These are phyloP conservation scores for Sisor rabdophorus DNA, from an alignment of 2,113 vertebrate genomes.

Conservation along the genomic window DNA sequence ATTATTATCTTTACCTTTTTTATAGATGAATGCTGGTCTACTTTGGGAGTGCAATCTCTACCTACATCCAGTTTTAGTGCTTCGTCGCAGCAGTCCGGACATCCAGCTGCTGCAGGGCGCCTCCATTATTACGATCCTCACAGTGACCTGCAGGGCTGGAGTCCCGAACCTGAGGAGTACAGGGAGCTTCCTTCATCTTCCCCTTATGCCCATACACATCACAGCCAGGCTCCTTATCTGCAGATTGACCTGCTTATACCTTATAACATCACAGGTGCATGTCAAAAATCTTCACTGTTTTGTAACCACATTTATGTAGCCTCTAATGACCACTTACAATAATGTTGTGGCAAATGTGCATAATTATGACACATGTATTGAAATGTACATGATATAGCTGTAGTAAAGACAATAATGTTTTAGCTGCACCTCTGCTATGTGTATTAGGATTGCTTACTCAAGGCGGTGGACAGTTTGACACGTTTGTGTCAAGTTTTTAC, in stretches of 20 bases:
- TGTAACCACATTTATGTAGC: not conserved
- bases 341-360: too few species aligned
- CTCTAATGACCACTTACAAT: too few species aligned
- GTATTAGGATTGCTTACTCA: slow-evolving; percentile 74
- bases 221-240: slow-evolving; percentile 64
- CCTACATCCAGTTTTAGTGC: slow-evolving; percentile 67
- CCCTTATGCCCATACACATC: slow-evolving; percentile 56
- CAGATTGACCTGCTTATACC: slow-evolving; percentile 74
- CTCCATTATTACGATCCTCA: slow-evolving; percentile 51
- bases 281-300: not conserved
- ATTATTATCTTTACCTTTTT: not conserved
- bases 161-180: slow-evolving; percentile 63
- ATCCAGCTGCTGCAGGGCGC: slow-evolving; percentile 61
- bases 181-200: slow-evolving; percentile 54
- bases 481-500: slow-evolving; percentile 72
- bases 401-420: not conserved
- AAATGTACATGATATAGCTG: too few species aligned
- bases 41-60: slow-evolving; percentile 70
- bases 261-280: slow-evolving; percentile 79
- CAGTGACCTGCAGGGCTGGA: slow-evolving; percentile 70
- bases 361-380: not conserved
- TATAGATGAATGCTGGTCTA: slow-evolving; percentile 74
- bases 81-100: slow-evolving; percentile 61
- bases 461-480: slow-evolving; percentile 64
- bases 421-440: not conserved